Base-by-base conservation (phyloP, 2,113 vertebrate species). In the Phyllostomus hastatus region DNA sequence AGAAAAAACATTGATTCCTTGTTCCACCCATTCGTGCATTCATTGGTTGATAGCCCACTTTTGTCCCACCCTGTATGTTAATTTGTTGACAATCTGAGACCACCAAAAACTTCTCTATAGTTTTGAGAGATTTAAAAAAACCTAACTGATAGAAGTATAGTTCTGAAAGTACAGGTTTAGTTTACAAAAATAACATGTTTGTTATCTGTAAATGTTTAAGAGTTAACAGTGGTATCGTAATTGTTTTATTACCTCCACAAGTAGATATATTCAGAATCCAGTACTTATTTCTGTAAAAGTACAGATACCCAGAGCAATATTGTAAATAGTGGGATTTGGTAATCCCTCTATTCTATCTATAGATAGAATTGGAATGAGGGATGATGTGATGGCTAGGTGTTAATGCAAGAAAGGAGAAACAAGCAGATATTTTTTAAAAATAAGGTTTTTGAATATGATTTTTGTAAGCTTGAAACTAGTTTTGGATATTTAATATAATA, bases 401-500 rank as follows among this genome's bases (percentile, higher is more conserved):
- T 87, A 93, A 80, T 50, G 8, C 41, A 88, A 26, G 41, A 92
- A 88, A 94, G 6, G 57, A 84, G 52, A 61, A 93, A 59, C 50
- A 69, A 93, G 16, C 7, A 41, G 3, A 67, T 20, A 46, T 64
- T 78, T 86, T 86, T 79, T 22, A 35, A 57, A 81, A 94, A 41
- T 81, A 70, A 70, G 10, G 26, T 80, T 80, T 94, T 73, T 50
- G 4, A 72, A 64, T 89, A 46, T 61, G 33, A 91, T 61, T 81
- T 88, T 94, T 52, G 11, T 54, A 73, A 81, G 46, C 43, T 43
- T 82, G 35, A 75, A 94, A 57, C 54, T 73, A 52, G n/a, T 8
- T 82, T 88, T 81, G 52, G 72, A 38, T 54, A 81, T 81, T 73
- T 81, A 94, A 94, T 61, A 61, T 64, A 93, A 48, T 88, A 88